These are phyloP conservation scores for Otolemur crassicaudatus DNA, from an alignment of 2,797 vertebrate genomes.

Conservation along the genomic window DNA sequence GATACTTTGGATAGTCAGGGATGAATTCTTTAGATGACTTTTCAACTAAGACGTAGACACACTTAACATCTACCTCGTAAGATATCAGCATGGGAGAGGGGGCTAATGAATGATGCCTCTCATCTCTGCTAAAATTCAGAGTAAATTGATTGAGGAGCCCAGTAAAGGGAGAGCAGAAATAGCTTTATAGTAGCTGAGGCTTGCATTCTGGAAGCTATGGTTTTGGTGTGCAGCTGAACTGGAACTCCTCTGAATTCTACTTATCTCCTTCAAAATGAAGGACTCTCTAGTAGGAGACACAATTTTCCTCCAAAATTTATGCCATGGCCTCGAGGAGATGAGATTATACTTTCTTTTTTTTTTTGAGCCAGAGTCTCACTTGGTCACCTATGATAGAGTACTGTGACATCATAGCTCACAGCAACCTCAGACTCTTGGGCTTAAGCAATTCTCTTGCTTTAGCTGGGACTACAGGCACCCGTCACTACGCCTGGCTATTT, in stretches of 20 bases:
- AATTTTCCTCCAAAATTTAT: not conserved
- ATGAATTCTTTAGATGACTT: constrained; percentile 8
- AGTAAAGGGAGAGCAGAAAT: not conserved
- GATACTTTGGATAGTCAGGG: not conserved
- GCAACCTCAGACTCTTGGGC: no score
- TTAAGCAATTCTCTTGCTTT: no score
- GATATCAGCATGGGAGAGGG: not conserved
- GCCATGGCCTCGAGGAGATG: not conserved
- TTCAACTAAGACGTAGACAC: not conserved
- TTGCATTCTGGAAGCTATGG: not conserved
- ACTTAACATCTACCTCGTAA: not conserved
- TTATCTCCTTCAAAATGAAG: not conserved
- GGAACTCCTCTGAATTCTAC: not conserved
- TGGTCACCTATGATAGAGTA: no score
- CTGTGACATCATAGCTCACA: no score
- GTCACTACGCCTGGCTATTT: no score
- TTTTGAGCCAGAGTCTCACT: no score
- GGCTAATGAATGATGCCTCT: not conserved
- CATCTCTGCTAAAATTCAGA: not conserved
- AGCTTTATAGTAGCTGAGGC: not conserved
- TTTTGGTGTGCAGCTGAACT: not conserved
- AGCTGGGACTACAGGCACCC: no score
- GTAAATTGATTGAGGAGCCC: not conserved
- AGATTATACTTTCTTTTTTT: not conserved
- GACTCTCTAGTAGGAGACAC: not conserved